A percentile compares a stretch with the other conserved stretches of the same genome.
Conservation (phyloP, 2,888 invertebrate species). For the Sarcophaga rosellei region DNA sequence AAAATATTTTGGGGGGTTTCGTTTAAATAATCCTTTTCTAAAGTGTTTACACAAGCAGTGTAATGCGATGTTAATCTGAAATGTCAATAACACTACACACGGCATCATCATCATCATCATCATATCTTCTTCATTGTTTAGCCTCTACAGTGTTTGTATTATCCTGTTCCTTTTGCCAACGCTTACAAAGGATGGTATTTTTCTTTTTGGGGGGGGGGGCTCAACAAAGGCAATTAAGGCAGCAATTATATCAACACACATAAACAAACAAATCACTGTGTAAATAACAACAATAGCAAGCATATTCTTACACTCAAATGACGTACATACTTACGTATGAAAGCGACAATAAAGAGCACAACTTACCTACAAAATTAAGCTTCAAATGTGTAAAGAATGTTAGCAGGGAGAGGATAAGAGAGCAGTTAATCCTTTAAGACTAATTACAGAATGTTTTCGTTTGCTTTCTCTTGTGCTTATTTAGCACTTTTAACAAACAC, state of each 20-base stretch:
- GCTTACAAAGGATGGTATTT: slow-evolving; percentile 30
- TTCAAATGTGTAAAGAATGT: not conserved
- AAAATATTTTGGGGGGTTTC: too few species aligned
- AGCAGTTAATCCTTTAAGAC: slow-evolving; percentile 75
- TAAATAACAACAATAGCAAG: slow-evolving; percentile 39
- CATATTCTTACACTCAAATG: slow-evolving; percentile 13
- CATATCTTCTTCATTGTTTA: too few species aligned
- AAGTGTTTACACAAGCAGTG: slow-evolving; percentile 70
- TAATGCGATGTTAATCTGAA: slow-evolving; percentile 73
- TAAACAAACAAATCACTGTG: slow-evolving; percentile 47
- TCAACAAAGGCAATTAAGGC: slow-evolving; percentile 68
- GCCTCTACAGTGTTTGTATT: not conserved
- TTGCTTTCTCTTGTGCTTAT: slow-evolving; percentile 41
- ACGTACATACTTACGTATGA: not conserved
- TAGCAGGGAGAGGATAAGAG: slow-evolving; percentile 66
- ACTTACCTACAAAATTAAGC: slow-evolving; percentile 8
- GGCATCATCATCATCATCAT: not conserved
- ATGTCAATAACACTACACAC: slow-evolving; percentile 77
- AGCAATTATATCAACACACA: slow-evolving; percentile 67
- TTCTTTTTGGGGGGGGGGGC: not conserved
- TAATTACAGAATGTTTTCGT: slow-evolving; percentile 72
- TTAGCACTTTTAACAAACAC: slow-evolving; percentile 40
- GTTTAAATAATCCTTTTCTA: slow-evolving; percentile 76
- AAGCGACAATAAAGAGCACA: not conserved
- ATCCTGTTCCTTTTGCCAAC: slow-evolving; percentile 22